Evolutionary conservation across 1,140 invertebrate genomes (phyloP), one percentile per base, ranked within the genome.

Genomic region (Tetranychus urticae): DNA sequence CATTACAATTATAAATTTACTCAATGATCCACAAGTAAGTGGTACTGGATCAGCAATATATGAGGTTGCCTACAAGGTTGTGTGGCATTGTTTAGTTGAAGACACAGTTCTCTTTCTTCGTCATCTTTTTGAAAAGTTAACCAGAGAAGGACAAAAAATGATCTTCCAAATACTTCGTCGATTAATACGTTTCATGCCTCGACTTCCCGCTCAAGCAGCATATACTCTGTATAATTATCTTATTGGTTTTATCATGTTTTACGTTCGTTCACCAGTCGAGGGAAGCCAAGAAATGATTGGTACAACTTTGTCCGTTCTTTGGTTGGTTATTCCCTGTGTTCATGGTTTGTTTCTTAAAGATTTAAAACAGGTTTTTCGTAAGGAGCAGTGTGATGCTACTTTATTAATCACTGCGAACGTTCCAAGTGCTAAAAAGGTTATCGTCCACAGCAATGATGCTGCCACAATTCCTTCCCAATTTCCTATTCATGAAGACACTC

Each of bases 281-380:
- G 84, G 87, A 42, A 87, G 88, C 2, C 88, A 94, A 68, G 85
- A 88, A 69, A 79, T 88, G 31, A 92, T 98, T 61, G 88, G 87
- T 39, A 85, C 88, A 12, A 91, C 93, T 0, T 74, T 98, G 2
- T 91, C 90, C 0, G 81, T 98, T 60, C 73, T 97, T 0, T 97
- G 93, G 91, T 90, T 94, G 84, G 89, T 96, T 50, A 89, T 96
- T 1, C 79, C 81, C 64, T 90, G 88, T 70, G 92, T 99, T 0
- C 91, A 97, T 71, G 94, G 93, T 47, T 92, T 99, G 61, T 94
- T 96, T 82, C 97, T 99, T 68, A 99, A 99, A 75, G 96, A 98
- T 74, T 75, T 99, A 13, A 99, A 99, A 69, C 93, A 98, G 76
- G 97, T 96, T 62, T 74, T 99, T 61, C 79, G 94, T 62, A 98